These are phyloP conservation scores for Menidia beryllina DNA, from an alignment of 2,113 vertebrate genomes.

Conservation along the genomic window DNA sequence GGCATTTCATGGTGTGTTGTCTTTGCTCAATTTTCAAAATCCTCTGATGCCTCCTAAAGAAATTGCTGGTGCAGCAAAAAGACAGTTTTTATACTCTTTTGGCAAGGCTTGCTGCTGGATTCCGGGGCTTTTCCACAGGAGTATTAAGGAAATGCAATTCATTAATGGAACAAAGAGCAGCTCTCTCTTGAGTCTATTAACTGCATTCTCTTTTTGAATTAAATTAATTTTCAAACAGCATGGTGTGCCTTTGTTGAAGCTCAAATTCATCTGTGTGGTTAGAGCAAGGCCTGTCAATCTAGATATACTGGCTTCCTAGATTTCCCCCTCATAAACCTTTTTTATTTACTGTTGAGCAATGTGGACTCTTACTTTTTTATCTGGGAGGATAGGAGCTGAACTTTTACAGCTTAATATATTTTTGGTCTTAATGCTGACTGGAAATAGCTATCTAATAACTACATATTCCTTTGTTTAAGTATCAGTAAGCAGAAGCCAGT, in stretches of 20 bases:
- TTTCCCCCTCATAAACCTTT: constrained; percentile 26
- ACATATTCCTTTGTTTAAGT: constrained; percentile 12
- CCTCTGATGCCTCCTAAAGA: constrained; percentile 32
- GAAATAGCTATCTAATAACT: constrained; percentile 24
- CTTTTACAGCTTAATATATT: not conserved
- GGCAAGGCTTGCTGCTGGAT: not conserved
- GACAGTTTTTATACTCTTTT: constrained; percentile 33
- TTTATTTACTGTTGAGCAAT: constrained; percentile 5
- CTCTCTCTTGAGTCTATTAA: constrained; percentile 31
- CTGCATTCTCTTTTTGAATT: constrained; percentile 54
- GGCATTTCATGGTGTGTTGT: constrained; percentile 69
- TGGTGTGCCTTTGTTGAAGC: constrained; percentile 48
- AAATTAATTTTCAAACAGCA: constrained; percentile 70
- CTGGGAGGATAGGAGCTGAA: not conserved
- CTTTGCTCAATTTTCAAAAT: constrained; percentile 63
- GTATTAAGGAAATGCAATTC: constrained; percentile 53
- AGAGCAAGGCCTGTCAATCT: constrained; percentile 37
- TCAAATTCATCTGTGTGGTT: constrained; percentile 56
- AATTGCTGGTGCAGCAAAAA: constrained; percentile 6
- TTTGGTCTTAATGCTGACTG: not conserved
- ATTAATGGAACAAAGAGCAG: constrained; percentile 45
- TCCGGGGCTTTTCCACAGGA: constrained; percentile 20
- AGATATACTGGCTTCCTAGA: not conserved
- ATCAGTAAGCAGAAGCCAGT: constrained; percentile 29
- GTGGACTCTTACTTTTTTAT: not conserved